These are phyloP conservation scores for Cephus pulcher DNA, from an alignment of 2,888 invertebrate genomes.

Conservation along the genomic window DNA sequence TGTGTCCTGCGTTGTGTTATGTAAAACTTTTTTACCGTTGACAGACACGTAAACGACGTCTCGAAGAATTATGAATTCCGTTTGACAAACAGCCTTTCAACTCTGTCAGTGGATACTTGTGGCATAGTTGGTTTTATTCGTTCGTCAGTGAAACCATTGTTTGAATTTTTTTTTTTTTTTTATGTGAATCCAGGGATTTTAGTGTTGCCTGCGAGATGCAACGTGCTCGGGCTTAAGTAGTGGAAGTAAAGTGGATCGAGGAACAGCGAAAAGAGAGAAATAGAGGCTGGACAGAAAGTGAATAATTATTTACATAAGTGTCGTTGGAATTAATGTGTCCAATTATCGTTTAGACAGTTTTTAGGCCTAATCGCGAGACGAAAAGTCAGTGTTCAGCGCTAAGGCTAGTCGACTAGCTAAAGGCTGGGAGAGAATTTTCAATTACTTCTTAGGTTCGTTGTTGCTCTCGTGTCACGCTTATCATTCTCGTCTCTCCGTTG, in stretches of 20 bases:
- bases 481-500: constrained; percentile 27
- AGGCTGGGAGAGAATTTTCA: constrained; percentile 27
- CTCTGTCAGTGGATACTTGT: neutral
- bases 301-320: constrained; percentile 29
- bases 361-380: constrained; percentile 57
- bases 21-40: too few relatives aligned
- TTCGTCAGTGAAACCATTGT: neutral
- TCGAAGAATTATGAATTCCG: too few relatives aligned
- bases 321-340: constrained; percentile 29
- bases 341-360: constrained; percentile 31
- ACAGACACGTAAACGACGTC: too few relatives aligned
- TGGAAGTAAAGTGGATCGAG: too few relatives aligned
- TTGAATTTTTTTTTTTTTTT: neutral
- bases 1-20: too few relatives aligned
- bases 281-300: neutral
- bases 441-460: constrained; percentile 45
- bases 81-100: too few relatives aligned
- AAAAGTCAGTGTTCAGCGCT: constrained; percentile 29
- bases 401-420: constrained; percentile 23
- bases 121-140: constrained; percentile 1
- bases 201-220: constrained; percentile 46
- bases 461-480: constrained; percentile 29
- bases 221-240: constrained; percentile 38
- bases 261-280: too few relatives aligned
- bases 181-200: constrained; percentile 2